Evolutionary conservation across 2,113 vertebrate species (phyloP), one percentile per base, ranked within the genome.

Genomic region (Lagopus leucura): DNA sequence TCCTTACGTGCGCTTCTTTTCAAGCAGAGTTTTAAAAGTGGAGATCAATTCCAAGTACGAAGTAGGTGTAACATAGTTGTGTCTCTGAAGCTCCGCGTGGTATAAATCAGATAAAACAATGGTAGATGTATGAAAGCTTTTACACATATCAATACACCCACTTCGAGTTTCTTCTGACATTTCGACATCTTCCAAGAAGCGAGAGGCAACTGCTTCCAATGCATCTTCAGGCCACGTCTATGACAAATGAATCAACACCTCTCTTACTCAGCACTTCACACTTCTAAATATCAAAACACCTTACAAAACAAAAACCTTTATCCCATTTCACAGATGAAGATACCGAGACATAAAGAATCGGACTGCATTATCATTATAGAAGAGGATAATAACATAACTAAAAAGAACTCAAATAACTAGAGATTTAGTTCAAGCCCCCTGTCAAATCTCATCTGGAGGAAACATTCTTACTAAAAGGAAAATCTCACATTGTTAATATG

Each of bases 21-120:
- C 92, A 93, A 99, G 96, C 81, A 99, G 96, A 27, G 95, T 69
- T 96, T 99, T 99, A 96, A 99, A 99, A 89, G 99, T 99, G 27
- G 98, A 99, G 93, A 99, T 99, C 79, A 99, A 97, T 94, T 99
- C 99, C 80, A 99, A 95, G 82, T 99, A 99, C 27, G 99, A 99
- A 60, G 99, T 99, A 43, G 99, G 98, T 43, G 99, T 99, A 91
- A 99, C 99, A 55, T 99, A 99, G 92, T 99, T 99, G 94, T 98
- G 95, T 73, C 98, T 98, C 66, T 99, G 98, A 79, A 99, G 97
- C 83, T 99, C 98, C 12, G 89, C 40, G 47, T 94, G 92, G 95
- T 99, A 99, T 61, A 96, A 96, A 50, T 76, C 82, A 2, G 99
- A 99, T 60, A 99, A 94, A 36, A 92, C 63, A 86, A 99, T 98